These are phyloP conservation scores for Mus pahari DNA, from an alignment of 2,113 vertebrate genomes.

Conservation along the genomic window DNA sequence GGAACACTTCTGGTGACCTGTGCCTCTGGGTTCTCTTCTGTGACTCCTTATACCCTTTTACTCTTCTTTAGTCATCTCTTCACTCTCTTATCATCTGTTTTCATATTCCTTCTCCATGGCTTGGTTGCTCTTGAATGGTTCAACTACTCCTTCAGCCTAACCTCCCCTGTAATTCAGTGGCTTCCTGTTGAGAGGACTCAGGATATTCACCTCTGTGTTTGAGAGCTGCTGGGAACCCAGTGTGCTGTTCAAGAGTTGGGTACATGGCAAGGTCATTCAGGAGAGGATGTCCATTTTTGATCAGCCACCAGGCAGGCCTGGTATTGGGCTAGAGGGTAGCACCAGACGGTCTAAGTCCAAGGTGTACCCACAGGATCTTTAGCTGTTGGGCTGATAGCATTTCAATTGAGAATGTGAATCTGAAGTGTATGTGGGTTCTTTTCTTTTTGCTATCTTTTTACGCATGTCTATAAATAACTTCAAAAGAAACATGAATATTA, in stretches of 20 bases:
- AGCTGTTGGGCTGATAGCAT: neutral
- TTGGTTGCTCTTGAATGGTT: neutral
- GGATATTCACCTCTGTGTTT: neutral
- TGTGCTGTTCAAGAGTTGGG: neutral
- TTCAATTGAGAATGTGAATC: neutral
- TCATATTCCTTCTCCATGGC: neutral
- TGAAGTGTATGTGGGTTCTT: neutral
- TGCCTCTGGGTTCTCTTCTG: neutral
- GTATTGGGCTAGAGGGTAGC: neutral
- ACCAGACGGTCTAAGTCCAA: neutral
- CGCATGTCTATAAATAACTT: neutral
- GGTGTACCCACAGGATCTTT: neutral
- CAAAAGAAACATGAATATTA: neutral
- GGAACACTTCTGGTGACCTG: neutral
- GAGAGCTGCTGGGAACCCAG: neutral
- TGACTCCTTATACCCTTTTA: neutral
- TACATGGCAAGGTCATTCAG: too few species aligned
- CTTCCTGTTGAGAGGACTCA: neutral
- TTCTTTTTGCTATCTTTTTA: neutral
- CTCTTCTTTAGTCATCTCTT: neutral
- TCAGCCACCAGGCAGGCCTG: neutral
- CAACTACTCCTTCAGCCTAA: neutral
- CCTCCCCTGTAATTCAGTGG: neutral
- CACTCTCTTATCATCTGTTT: neutral
- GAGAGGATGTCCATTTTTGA: neutral